Evolutionary conservation across 2,888 invertebrate genomes (phyloP).

Genomic region (Lamellibrachia satsuma): DNA sequence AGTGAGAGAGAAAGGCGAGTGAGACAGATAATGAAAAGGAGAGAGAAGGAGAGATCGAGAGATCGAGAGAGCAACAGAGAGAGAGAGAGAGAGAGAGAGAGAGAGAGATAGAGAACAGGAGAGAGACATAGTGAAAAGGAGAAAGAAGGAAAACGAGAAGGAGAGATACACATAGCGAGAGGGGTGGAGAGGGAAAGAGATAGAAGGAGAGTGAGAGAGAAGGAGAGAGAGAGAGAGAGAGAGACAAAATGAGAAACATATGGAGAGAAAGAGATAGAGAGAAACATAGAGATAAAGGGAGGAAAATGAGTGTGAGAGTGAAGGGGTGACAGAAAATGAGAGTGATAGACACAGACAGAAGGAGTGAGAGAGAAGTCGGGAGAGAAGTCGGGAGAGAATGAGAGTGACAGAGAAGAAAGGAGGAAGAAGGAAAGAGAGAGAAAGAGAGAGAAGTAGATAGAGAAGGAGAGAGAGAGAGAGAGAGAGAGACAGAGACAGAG

Average conservation of each 20-base stretch:
- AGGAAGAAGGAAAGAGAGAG: too few relatives aligned
- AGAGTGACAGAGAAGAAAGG: too few relatives aligned
- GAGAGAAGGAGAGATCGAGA: too few relatives aligned
- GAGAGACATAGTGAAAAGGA: too few relatives aligned
- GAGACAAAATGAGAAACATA: fast-evolving
- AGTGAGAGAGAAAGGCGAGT: fast-evolving
- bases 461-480: too few relatives aligned
- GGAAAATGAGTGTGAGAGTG: too few relatives aligned
- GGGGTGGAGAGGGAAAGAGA: fast-evolving
- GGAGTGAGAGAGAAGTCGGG: fast-evolving
- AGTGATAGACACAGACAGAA: fast-evolving
- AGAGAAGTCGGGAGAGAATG: fast-evolving
- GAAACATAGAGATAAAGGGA: fast-evolving
- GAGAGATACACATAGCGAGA: too few relatives aligned
- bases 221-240: too few relatives aligned
- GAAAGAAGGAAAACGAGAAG: fast-evolving
- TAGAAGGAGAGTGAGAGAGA: fast-evolving
- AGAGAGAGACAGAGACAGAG: too few relatives aligned
- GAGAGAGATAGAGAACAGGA: too few relatives aligned
- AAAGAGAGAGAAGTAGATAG: too few relatives aligned
- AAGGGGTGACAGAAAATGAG: fast-evolving
- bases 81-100: too few relatives aligned
- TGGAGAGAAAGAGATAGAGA: fast-evolving
- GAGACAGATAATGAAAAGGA: fast-evolving
- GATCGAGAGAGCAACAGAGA: fast-evolving